These are phyloP conservation scores for Heptranchias perlo DNA, from an alignment of 2,113 vertebrate genomes.

Conservation along the genomic window DNA sequence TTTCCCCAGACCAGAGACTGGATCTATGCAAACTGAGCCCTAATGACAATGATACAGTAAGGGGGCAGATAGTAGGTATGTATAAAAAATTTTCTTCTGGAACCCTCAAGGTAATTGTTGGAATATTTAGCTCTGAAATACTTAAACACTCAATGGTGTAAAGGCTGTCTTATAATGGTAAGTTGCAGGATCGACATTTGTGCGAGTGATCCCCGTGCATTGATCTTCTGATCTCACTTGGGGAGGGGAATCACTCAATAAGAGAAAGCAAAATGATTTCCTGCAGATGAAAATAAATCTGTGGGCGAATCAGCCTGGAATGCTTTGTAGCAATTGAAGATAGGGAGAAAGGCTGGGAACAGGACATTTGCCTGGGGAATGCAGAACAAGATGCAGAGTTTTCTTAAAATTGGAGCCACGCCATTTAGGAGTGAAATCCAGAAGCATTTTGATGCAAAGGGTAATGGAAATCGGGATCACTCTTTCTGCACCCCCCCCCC, in stretches of 20 bases:
- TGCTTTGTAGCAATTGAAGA: neutral
- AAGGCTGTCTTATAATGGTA: neutral
- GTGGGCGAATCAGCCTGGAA: too few species aligned
- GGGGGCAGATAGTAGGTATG: conserved; percentile 95
- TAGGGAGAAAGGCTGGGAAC: neutral
- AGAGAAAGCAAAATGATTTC: neutral
- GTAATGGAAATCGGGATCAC: neutral
- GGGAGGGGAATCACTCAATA: neutral
- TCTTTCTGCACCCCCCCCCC: too few species aligned
- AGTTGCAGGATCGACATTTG: neutral
- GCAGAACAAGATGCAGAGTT: neutral
- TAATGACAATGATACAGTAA: conserved; percentile 91
- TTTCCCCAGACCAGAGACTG: conserved; percentile 79
- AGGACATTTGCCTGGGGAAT: neutral
- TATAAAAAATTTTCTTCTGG: conserved; percentile 38
- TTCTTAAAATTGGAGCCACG: neutral
- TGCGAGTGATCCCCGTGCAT: too few species aligned
- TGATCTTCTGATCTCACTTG: neutral
- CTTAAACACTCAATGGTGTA: neutral
- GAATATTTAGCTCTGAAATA: neutral
- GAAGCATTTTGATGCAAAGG: neutral
- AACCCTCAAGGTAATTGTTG: neutral
- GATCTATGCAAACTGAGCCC: conserved; percentile 91
- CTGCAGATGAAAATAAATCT: neutral
- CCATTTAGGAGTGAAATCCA: neutral